These are phyloP conservation scores for Motacilla tschutschensis DNA, from an alignment of 2,113 vertebrate genomes.

Conservation along the genomic window DNA sequence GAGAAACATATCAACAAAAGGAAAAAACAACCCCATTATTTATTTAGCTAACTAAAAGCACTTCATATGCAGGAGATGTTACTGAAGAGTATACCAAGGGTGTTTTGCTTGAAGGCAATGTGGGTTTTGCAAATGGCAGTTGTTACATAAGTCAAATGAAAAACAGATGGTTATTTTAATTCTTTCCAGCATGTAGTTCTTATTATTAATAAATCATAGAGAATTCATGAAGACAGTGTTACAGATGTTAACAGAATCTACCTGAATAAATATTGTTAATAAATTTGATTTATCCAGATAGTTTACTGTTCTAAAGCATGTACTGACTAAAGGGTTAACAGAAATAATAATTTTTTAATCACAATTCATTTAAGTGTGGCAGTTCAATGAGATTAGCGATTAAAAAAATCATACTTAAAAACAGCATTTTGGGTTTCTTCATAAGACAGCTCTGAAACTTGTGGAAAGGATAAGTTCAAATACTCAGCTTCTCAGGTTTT, in stretches of 20 bases:
- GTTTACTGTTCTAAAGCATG: neutral
- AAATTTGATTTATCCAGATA: neutral
- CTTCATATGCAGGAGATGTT: neutral
- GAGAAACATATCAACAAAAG: neutral
- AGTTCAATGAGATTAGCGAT: neutral
- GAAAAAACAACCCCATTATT: rapidly evolving
- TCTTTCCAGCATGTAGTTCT: neutral
- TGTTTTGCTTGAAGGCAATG: neutral
- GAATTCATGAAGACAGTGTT: neutral
- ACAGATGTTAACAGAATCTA: neutral
- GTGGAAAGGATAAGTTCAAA: neutral
- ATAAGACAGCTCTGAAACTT: neutral
- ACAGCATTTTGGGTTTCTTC: neutral
- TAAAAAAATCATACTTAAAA: neutral
- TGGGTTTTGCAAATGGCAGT: neutral
- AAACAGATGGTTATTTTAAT: neutral
- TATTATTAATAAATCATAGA: neutral
- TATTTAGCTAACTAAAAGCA: neutral
- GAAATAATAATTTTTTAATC: neutral
- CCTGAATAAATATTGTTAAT: neutral
- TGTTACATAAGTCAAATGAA: neutral
- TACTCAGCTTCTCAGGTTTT: neutral
- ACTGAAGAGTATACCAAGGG: neutral
- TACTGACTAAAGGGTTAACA: neutral
- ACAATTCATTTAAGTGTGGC: neutral